Conservation (phyloP, 2,797 vertebrate genomes). For the Valencia hispanica region DNA sequence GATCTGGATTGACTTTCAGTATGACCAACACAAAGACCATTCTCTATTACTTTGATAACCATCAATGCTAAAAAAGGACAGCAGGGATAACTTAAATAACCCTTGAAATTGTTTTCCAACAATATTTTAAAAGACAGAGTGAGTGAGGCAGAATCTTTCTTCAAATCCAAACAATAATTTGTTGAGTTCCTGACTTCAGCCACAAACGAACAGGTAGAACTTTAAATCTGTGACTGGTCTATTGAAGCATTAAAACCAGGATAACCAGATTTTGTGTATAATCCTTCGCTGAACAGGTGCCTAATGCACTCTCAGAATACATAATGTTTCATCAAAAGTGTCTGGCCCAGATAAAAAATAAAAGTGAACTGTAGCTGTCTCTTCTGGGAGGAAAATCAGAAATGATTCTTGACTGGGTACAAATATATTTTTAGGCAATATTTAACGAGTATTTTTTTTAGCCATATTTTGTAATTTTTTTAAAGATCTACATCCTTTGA, state of each 20-base stretch:
- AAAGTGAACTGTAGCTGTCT: neutral
- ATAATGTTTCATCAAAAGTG: neutral
- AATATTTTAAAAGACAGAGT: neutral
- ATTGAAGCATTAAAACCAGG: neutral
- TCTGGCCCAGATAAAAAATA: neutral
- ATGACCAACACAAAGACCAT: neutral
- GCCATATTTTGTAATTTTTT: neutral
- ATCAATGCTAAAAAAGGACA: neutral
- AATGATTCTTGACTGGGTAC: neutral
- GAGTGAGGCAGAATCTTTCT: neutral
- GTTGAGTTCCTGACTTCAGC: neutral
- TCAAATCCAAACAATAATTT: no score
- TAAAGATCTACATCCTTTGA: no score
- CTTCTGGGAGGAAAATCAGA: neutral
- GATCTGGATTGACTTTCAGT: neutral
- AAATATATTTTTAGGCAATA: neutral
- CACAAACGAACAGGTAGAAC: neutral
- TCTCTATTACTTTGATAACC: neutral
- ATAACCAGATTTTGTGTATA: conserved; percentile 1
- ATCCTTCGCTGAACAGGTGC: conserved; percentile 1
- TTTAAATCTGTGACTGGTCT: neutral
- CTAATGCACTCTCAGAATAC: neutral
- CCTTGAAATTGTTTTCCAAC: neutral
- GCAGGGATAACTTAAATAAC: neutral
- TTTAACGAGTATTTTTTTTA: neutral